These are phyloP conservation scores for Pavo muticus DNA, from an alignment of 2,113 vertebrate species.

Conservation along the genomic window DNA sequence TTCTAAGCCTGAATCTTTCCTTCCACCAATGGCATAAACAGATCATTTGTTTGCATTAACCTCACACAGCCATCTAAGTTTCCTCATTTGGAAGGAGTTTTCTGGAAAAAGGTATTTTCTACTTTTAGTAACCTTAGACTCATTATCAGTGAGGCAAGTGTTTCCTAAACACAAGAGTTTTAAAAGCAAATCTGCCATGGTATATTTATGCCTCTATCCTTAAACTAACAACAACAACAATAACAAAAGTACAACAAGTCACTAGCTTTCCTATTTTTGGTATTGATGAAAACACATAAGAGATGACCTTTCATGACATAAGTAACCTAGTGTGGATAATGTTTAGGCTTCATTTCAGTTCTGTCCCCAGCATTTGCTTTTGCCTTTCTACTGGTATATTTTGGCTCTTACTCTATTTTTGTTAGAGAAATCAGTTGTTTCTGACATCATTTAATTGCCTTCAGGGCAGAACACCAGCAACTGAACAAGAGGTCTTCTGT, in stretches of 20 bases:
- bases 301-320: background rate
- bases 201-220: background rate
- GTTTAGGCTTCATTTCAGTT: background rate
- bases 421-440: constrained; percentile 8
- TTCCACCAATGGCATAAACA: background rate
- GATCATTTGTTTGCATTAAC: background rate
- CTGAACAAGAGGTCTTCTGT: background rate
- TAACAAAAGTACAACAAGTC: background rate
- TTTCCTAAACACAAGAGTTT: constrained; percentile 19
- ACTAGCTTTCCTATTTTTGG: background rate
- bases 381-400: background rate
- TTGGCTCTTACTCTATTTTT: constrained; percentile 33
- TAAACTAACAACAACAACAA: background rate
- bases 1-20: background rate
- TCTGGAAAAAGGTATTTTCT: background rate
- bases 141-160: background rate
- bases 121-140: background rate
- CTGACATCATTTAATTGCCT: constrained; percentile 32
- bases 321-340: background rate
- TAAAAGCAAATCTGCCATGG: background rate
- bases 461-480: background rate
- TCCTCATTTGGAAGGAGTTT: background rate
- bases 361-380: background rate
- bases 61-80: background rate
- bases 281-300: background rate